Evolutionary conservation across 1,140 invertebrate species (phyloP), one percentile per base, ranked within the genome.

Genomic region (Glomeris maerens): DNA sequence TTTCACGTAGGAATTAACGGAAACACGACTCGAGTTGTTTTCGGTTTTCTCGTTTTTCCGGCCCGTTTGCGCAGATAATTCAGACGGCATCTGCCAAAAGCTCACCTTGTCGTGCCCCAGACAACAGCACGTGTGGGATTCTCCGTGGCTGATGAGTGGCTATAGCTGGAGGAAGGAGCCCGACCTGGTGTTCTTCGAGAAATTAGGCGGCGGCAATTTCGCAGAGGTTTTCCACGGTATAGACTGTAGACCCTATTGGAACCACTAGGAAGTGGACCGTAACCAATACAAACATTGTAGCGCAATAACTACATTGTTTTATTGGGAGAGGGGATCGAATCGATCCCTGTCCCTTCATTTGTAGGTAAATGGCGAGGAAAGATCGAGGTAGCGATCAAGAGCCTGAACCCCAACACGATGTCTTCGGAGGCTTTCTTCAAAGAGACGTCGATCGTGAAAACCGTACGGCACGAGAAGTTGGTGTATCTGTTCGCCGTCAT

Each of bases 401-500:
- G 89, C 0, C 67, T 98, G 21, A 79, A 92, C 60, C 83, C 88
- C 59, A 93, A 92, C 42, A 90, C 92, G 17, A 98, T 97, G 93
- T 93, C 87, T n/a, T 86, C 87, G 2, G 82, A 89, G 59, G 92
- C 91, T 3, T 98, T 98, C 73, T 74, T 97, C 0, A 82, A 92
- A 67, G 94, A 97, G 70, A 94, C 93, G 3, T 82, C 84, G 36
- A 97, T 97, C 36, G 98, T 98, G 94, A 97, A 98, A 64, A 90
- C 94, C 65, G 94, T 95, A 68, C 76, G 91, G 48, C 94, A 98
- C 69, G 84, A 92, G 62, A 84, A 93, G 52, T 71, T 98, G 29
- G 91, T 98, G 7, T 88, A 90, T 1, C 66, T 95, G 0, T 95
- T 91, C 66, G 91, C 89, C 1, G 93, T 98, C 26, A 98, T 94